Evolutionary conservation across 2,888 invertebrate genomes (phyloP), one percentile per base, ranked within the genome.

Genomic region (Chalcosyrphus nemorum): DNA sequence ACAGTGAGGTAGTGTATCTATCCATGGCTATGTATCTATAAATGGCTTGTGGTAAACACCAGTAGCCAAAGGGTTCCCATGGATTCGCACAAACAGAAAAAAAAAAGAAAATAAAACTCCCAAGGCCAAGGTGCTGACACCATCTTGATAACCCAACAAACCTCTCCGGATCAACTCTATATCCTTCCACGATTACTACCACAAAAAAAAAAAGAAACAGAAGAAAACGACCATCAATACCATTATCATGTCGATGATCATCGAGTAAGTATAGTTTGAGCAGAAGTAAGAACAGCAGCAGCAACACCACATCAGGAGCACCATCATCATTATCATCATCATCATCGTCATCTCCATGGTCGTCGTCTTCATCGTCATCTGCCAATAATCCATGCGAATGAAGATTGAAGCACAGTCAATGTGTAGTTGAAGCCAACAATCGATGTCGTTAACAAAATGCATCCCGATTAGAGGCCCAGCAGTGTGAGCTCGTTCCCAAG

Each of bases 381-480:
- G 78, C 77, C 77, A 77, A 78, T 82, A 82, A 78, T 72, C 71
- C 72, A 32, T 66, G 27, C 59, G 52, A 27, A 66, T 75, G 63
- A 47, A 71, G 77, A 82, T 57, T 72, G 74, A 74, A 78, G 38
- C 38, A 43, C 50, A 45, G 45, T 65, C 47, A 52, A 45, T 66
- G 3, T 7, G 35, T 11, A 38, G 5, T 13, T 38, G 70, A 76
- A 70, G 66, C 29, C 66, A 70, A 70, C 74, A 84, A 84, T 84
- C 84, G 80, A 84, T 84, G 80, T 84, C 80, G 74, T 80, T 84
- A 84, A 80, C 84, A 84, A 80, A 84, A 84, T 80, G 74, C 80
- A 84, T 65, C 84, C 70, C 68, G 84, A 84, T 84, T 75, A 84
- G 74, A 54, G 59, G 52, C 61, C 13, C 11, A 9, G 32, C 21